Evolutionary conservation across 2,797 vertebrate genomes (phyloP).

Genomic region (Sebastes wilsoni): DNA sequence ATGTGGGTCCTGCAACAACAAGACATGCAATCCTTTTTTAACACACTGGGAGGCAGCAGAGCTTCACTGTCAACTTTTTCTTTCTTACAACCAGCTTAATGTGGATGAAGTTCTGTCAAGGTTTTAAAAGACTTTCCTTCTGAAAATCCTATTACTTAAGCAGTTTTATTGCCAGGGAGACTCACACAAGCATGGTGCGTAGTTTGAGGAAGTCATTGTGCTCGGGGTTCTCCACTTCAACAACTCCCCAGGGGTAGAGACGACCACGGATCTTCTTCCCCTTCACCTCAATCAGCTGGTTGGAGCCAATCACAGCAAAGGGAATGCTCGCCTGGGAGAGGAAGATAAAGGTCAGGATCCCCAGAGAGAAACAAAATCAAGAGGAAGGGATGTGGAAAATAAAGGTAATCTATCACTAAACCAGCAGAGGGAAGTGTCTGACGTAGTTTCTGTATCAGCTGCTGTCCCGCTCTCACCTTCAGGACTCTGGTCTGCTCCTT

Average conservation of each 20-base stretch:
- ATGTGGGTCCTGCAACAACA: constrained; percentile 87
- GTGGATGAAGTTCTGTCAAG: not conserved
- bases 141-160: not conserved
- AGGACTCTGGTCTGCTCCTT: constrained; percentile 91
- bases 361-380: not conserved
- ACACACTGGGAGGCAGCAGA: constrained; percentile 64
- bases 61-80: not conserved
- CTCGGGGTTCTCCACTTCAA: constrained; percentile 93
- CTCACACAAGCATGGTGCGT: constrained; percentile 91
- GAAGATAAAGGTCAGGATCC: constrained; percentile 25
- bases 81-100: not conserved
- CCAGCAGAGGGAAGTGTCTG: not conserved
- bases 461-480: constrained; percentile 79
- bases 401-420: constrained; percentile 4
- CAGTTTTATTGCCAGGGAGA: constrained; percentile 47
- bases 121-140: constrained; percentile 3
- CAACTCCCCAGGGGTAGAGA: constrained; percentile 89
- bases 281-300: constrained; percentile 94
- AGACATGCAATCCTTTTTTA: constrained; percentile 20
- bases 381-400: not conserved
- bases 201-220: constrained; percentile 94
- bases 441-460: not conserved
- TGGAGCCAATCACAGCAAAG: constrained; percentile 90
- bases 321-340: constrained; percentile 86
- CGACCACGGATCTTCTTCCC: constrained; percentile 92